A percentile compares a stretch with the other conserved stretches of the same genome.
Conservation (phyloP, 2,888 invertebrate genomes). For the Diarsia mendica region DNA sequence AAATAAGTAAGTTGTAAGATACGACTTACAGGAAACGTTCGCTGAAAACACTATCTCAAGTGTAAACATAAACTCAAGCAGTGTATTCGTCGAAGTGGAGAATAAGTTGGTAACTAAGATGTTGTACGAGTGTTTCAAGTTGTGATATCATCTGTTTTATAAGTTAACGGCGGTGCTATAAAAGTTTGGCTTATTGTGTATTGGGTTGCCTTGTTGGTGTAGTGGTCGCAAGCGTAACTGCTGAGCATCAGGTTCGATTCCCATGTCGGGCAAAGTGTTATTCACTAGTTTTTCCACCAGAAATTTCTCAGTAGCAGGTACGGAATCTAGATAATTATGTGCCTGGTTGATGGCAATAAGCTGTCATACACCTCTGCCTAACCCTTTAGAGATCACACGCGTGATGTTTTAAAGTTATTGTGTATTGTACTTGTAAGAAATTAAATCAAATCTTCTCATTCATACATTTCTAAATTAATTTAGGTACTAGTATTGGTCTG, state of each 20-base stretch:
- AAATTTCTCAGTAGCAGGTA: too few species aligned
- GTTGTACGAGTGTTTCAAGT: conserved; percentile 32
- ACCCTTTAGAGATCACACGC: too few species aligned
- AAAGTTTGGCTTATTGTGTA: conserved; percentile 14
- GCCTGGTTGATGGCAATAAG: too few species aligned
- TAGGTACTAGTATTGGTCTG: too few species aligned
- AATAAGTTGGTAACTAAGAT: conserved; percentile 50
- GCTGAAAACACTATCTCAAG: conserved; percentile 57
- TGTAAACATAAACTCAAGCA: conserved; percentile 54
- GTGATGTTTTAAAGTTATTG: too few species aligned
- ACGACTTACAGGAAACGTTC: conserved; percentile 38
- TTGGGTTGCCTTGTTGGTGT: too few species aligned
- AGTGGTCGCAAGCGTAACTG: too few species aligned
- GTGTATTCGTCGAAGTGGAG: conserved; percentile 34
- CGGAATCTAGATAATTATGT: too few species aligned
- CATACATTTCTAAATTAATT: not conserved
- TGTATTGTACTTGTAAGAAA: not conserved
- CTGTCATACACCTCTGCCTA: too few species aligned
- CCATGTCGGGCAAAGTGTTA: too few species aligned
- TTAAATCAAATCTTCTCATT: conserved; percentile 4
- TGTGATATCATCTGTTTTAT: conserved; percentile 32
- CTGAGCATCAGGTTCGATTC: too few species aligned
- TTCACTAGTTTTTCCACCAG: too few species aligned
- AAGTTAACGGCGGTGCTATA: conserved; percentile 15
- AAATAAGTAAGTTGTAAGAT: conserved; percentile 55